Evolutionary conservation across 2,888 invertebrate genomes (phyloP).

Genomic region (Torymus tubicola): DNA sequence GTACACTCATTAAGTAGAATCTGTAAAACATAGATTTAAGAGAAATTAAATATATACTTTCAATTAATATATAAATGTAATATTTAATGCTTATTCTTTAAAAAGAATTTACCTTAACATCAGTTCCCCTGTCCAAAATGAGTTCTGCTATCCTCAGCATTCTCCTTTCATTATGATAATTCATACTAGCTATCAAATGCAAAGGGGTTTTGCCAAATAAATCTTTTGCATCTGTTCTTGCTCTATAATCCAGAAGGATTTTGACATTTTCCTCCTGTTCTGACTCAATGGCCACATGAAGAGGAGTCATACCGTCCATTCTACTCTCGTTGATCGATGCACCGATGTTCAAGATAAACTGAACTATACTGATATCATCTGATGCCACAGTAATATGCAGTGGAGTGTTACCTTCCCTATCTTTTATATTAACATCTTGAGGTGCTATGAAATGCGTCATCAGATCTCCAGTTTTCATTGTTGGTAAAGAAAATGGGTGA

Average conservation of each 20-base stretch:
- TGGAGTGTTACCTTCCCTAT: conserved; percentile 3
- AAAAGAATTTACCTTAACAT: conserved; percentile 31
- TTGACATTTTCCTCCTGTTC: conserved; percentile 39
- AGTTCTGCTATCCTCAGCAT: conserved; percentile 26
- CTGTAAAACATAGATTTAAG: conserved; percentile 20
- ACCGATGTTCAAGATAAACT: conserved; percentile 13
- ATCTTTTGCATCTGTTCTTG: conserved; percentile 26
- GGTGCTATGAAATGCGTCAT: conserved; percentile 4
- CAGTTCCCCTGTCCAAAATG: conserved; percentile 21
- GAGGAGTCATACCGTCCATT: conserved; percentile 17
- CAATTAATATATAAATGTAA: too few relatives aligned
- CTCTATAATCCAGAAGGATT: conserved; percentile 31
- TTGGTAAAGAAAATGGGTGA: conserved; percentile 15
- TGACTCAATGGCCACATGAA: conserved; percentile 43
- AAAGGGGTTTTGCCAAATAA: conserved; percentile 36
- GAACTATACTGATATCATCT: conserved; percentile 12
- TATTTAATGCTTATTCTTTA: too few relatives aligned
- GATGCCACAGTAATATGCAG: conserved; percentile 37
- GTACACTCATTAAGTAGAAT: conserved; percentile 38
- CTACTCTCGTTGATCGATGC: background rate
- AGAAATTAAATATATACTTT: too few relatives aligned
- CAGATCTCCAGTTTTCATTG: background rate
- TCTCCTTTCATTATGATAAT: conserved; percentile 17
- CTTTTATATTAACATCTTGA: conserved; percentile 23
- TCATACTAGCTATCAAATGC: conserved; percentile 21